Evolutionary conservation across 2,797 vertebrate genomes (phyloP).

Genomic region (Myotis findleyi): DNA sequence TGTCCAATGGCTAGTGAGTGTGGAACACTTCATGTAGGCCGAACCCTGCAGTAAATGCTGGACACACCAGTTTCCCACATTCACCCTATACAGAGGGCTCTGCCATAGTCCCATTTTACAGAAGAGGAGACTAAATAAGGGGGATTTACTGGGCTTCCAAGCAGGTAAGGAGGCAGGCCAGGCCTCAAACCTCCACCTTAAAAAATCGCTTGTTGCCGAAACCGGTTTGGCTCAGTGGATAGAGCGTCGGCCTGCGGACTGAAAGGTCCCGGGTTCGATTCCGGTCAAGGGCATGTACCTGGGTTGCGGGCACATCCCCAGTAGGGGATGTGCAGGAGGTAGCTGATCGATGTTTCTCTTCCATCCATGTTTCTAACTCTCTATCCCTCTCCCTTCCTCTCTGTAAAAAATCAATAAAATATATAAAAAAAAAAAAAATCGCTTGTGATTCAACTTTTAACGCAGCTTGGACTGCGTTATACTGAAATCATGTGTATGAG

Average conservation of each 20-base stretch:
- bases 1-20: neutral
- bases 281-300: no score
- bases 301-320: no score
- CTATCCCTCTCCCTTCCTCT: no score
- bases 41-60: fast-evolving
- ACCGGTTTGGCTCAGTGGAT: no score
- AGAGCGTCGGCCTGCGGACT: no score
- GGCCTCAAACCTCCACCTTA: neutral
- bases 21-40: no score
- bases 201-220: neutral
- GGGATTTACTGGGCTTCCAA: neutral
- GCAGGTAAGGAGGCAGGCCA: neutral
- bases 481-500: neutral
- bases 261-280: no score
- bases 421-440: no score
- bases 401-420: no score
- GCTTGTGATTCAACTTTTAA: neutral
- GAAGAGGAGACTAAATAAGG: neutral
- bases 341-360: no score
- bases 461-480: neutral
- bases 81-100: neutral
- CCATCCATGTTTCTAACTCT: no score
- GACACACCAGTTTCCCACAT: neutral
- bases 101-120: neutral
- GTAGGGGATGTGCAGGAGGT: no score